phyloP scores from a whole-genome alignment of 2,888 invertebrate species.

The Philereme vetulata region DNA sequence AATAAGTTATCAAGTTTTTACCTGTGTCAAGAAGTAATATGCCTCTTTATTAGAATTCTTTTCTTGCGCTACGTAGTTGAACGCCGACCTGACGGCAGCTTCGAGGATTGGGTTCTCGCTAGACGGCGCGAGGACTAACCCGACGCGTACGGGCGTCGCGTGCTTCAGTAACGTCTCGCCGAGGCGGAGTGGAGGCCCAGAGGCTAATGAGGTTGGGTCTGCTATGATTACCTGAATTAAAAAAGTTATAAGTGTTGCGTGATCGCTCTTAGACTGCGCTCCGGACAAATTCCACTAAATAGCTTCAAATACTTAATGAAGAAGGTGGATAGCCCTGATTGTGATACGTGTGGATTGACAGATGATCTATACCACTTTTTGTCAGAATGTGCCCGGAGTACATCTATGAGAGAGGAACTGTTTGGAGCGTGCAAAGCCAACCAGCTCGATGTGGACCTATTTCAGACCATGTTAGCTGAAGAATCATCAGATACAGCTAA shows the following conservation, averaged over 20 bases:
- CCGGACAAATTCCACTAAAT: no score
- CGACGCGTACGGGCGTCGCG: slow-evolving; percentile 94
- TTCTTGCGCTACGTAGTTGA: slow-evolving; percentile 93
- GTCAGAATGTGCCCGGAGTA: no score
- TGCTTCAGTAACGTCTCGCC: slow-evolving; percentile 96
- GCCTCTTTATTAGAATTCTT: slow-evolving; percentile 89
- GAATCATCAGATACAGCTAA: no score
- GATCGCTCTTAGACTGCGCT: no score
- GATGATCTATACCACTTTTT: no score
- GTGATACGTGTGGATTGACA: no score
- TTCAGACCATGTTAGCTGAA: no score
- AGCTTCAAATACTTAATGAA: no score
- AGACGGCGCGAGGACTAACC: slow-evolving; percentile 90
- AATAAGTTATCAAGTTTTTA: slow-evolving; percentile 57
- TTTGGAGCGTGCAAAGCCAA: no score
- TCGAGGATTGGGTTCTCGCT: slow-evolving; percentile 87
- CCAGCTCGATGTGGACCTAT: no score
- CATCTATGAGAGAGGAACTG: no score
- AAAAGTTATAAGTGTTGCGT: background rate
- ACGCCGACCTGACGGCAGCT: slow-evolving; percentile 93
- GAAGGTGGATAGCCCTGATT: no score
- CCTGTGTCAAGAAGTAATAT: slow-evolving; percentile 93
- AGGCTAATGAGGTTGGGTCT: slow-evolving; percentile 89
- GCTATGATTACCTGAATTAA: slow-evolving; percentile 89
- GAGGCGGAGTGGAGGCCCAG: slow-evolving; percentile 90